phyloP scores from a whole-genome alignment of 2,797 vertebrate species.

The Pterois miles region DNA sequence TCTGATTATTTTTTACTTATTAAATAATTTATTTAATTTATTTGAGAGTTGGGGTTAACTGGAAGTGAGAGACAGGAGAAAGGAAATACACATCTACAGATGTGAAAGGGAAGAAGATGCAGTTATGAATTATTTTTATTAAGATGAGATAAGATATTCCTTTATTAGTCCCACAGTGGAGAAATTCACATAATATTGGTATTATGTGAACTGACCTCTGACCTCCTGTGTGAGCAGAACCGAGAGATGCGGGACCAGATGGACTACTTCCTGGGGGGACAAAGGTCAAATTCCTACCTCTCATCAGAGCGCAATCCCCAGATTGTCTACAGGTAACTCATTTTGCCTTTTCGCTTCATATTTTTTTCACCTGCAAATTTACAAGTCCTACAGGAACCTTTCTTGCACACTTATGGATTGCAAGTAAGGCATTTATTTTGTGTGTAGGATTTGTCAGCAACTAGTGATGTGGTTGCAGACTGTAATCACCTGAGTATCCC shows the following conservation, averaged over 20 bases:
- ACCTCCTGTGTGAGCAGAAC: slow-evolving; percentile 82
- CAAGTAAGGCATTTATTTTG: neutral
- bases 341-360: neutral
- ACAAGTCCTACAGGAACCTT: neutral
- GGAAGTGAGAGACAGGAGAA: neutral
- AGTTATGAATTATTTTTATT: neutral
- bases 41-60: neutral
- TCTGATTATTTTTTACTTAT: neutral
- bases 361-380: neutral
- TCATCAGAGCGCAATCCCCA: slow-evolving; percentile 74
- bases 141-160: too few relatives aligned
- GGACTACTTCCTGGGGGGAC: slow-evolving; percentile 88
- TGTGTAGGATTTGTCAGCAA: too few relatives aligned
- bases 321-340: slow-evolving; percentile 81
- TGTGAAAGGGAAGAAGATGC: neutral
- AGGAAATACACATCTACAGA: neutral
- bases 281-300: slow-evolving; percentile 72
- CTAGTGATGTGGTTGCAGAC: too few relatives aligned
- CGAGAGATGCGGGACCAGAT: slow-evolving; percentile 94
- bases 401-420: neutral
- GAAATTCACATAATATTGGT: too few relatives aligned
- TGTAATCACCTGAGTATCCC: too few relatives aligned
- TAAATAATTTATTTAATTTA: too few relatives aligned
- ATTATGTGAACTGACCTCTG: slow-evolving; percentile 20
- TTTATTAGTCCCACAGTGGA: too few relatives aligned